A percentile compares a stretch with the other conserved stretches of the same genome.
Evolutionary conservation across 30 jellyfish, hydroid and myxozoan species (phyloP).

Genomic region (Pseudorhiza aurosa): DNA sequence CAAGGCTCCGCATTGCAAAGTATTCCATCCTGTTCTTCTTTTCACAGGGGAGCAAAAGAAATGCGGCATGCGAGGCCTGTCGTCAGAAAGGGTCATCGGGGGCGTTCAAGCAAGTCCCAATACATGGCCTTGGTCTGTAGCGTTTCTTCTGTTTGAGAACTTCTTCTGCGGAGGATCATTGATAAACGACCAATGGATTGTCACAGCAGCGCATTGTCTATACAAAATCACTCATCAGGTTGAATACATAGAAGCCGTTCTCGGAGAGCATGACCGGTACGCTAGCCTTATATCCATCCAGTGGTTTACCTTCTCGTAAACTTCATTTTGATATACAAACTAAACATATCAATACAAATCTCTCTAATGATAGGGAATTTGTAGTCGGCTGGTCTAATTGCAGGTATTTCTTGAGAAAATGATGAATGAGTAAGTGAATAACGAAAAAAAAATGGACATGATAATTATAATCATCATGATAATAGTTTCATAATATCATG

Average conservation of each 20-base stretch:
- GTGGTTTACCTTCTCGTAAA: no score
- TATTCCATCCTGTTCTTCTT: background rate
- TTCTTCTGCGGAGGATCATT: conserved; percentile 71
- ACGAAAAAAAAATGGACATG: no score
- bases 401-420: no score
- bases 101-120: conserved; percentile 53
- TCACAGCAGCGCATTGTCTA: conserved; percentile 69
- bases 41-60: background rate
- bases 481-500: no score
- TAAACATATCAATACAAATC: no score
- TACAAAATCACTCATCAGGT: conserved; percentile 15
- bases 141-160: conserved; percentile 21
- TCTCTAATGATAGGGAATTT: no score
- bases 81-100: conserved; percentile 40
- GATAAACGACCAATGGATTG: conserved; percentile 59
- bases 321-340: no score
- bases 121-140: conserved; percentile 70
- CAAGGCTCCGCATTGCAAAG: background rate
- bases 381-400: no score
- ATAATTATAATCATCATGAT: no score
- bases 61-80: conserved; percentile 49
- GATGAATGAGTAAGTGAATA: no score
- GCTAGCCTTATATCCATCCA: no score
- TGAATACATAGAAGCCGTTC: conserved; percentile 42
- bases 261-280: conserved; percentile 74